Percentiles rank a stretch among this genome's conserved stretches.
Evolutionary conservation across 2,113 vertebrate genomes (phyloP).

Genomic region (Centropus bengalensis): DNA sequence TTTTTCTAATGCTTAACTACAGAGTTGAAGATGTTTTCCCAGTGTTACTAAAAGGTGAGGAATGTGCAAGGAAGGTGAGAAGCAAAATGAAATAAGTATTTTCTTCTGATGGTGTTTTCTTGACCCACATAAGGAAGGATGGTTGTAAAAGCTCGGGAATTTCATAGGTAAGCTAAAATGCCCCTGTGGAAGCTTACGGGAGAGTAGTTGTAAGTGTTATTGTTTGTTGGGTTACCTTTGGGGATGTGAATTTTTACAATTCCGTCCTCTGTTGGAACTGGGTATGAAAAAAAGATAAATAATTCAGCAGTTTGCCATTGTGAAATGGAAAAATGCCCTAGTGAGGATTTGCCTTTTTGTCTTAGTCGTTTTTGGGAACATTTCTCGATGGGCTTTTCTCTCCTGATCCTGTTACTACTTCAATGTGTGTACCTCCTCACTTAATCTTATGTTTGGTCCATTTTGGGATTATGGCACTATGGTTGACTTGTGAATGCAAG

Average conservation of each 20-base stretch:
- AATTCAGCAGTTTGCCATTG: neutral
- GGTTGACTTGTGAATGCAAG: neutral
- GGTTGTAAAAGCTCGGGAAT: neutral
- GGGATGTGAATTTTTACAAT: neutral
- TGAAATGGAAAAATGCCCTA: neutral
- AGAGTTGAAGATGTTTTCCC: neutral
- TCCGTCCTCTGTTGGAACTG: neutral
- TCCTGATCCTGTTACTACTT: constrained; percentile 28
- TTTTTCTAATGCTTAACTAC: neutral
- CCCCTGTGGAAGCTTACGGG: neutral
- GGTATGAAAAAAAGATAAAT: neutral
- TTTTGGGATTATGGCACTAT: neutral
- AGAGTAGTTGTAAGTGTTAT: neutral
- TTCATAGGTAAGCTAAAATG: neutral
- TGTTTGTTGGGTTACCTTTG: neutral
- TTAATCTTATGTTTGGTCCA: neutral
- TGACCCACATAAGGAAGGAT: neutral
- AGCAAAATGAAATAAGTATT: neutral
- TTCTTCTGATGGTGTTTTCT: neutral
- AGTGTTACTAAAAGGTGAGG: neutral
- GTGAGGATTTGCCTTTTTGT: neutral
- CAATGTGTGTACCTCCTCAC: neutral
- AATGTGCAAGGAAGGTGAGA: neutral
- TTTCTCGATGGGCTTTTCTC: neutral
- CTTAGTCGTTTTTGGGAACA: neutral